phyloP scores from a whole-genome alignment of 2,888 invertebrate genomes.

The Hirtodrosophila duncani region DNA sequence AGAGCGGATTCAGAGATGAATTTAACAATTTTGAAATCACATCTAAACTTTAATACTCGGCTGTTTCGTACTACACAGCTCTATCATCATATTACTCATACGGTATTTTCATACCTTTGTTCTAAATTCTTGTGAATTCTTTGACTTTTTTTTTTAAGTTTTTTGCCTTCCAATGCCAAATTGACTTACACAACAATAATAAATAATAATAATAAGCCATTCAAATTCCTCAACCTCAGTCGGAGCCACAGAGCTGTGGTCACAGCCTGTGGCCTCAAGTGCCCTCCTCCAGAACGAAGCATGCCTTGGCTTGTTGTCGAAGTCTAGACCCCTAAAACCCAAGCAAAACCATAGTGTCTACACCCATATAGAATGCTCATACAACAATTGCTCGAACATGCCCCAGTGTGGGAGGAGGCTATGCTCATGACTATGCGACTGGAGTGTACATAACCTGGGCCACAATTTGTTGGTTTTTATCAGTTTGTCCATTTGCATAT shows the following conservation, averaged over 20 bases:
- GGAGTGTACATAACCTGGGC: too few relatives aligned
- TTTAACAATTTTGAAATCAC: too few relatives aligned
- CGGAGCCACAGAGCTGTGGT: background rate
- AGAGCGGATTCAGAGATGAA: too few relatives aligned
- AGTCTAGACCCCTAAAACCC: too few relatives aligned
- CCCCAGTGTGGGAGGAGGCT: constrained; percentile 18
- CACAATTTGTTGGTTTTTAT: constrained; percentile 16
- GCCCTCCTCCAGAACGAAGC: constrained; percentile 12
- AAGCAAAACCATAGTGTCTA: background rate
- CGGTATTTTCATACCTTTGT: too few relatives aligned
- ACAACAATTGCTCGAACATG: constrained; percentile 18
- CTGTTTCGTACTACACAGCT: too few relatives aligned
- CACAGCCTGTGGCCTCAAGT: constrained; percentile 4
- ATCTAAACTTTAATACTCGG: too few relatives aligned
- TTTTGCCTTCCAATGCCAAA: constrained; percentile 20
- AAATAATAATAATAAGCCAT: background rate
- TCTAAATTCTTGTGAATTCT: too few relatives aligned
- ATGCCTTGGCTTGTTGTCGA: too few relatives aligned
- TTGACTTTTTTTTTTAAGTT: too few relatives aligned
- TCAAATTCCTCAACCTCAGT: constrained; percentile 4
- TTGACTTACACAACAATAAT: constrained; percentile 15
- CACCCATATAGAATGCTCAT: background rate
- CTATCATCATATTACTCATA: too few relatives aligned
- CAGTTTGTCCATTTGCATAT: constrained; percentile 3
- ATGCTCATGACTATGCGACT: too few relatives aligned